Evolutionary conservation across 1,140 invertebrate genomes (phyloP).

Genomic region (Drosophila tristis): DNA sequence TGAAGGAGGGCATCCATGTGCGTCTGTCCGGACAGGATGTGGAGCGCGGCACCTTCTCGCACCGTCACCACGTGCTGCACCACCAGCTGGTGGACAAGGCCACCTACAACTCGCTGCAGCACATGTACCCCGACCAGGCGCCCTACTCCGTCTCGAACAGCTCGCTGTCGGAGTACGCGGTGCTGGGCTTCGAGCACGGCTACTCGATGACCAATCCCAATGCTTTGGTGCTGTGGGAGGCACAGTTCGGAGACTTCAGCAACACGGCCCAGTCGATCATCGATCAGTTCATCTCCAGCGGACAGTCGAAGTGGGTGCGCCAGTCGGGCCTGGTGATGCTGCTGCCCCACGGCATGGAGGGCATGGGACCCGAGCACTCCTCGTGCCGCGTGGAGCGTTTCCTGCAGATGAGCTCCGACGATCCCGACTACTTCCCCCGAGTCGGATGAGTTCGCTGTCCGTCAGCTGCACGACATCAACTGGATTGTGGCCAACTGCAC

Average conservation of each 20-base stretch:
- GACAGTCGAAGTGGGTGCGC: slow-evolving; percentile 98
- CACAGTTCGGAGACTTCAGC: slow-evolving; percentile 99
- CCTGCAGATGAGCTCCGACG: slow-evolving; percentile 98
- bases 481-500: slow-evolving; percentile 98
- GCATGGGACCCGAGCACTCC: slow-evolving; percentile 99
- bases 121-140: slow-evolving; percentile 97
- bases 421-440: slow-evolving; percentile 98
- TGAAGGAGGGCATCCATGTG: slow-evolving; percentile 97
- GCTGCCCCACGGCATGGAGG: slow-evolving; percentile 99
- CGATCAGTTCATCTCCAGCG: slow-evolving; percentile 98
- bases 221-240: slow-evolving; percentile 99
- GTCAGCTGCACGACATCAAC: slow-evolving; percentile 98
- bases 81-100: slow-evolving; percentile 98
- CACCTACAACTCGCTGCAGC: slow-evolving; percentile 94
- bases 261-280: slow-evolving; percentile 99
- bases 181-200: slow-evolving; percentile 96
- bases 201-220: slow-evolving; percentile 99
- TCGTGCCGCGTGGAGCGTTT: slow-evolving; percentile 97
- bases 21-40: slow-evolving; percentile 99
- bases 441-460: slow-evolving; percentile 92
- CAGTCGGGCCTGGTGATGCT: slow-evolving; percentile 98
- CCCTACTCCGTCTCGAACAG: slow-evolving; percentile 98
- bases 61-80: slow-evolving; percentile 97
- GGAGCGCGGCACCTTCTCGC: slow-evolving; percentile 98
- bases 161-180: slow-evolving; percentile 96